Evolutionary conservation across 2,888 invertebrate genomes (phyloP), one percentile per base, ranked within the genome.

Genomic region (Habroteleia sp.): DNA sequence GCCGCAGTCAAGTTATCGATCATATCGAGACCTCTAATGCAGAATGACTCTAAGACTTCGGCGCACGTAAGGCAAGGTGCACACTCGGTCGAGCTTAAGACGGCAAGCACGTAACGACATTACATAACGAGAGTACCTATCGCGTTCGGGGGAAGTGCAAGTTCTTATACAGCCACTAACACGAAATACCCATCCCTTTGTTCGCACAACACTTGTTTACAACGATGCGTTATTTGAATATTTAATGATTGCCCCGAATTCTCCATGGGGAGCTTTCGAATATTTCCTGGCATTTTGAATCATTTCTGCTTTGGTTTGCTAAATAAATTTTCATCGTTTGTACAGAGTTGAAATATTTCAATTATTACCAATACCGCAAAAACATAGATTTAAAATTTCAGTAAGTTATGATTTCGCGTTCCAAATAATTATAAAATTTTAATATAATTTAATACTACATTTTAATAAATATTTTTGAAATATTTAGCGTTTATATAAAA

Each of bases 41-140:
- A 76, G 76, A 78, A 75, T 73, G 76, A 73, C 62, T 74, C 75
- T 77, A 78, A 77, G 75, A 73, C 77, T 78, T 78, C 44, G 52
- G 73, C 10, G 65, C 74, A 76, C 74, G 66, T 69, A 72, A 62
- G 44, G 66, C 46, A 56, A 56, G 44, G 58, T 73, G 65, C 72
- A 48, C 72, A 52, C 52, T 71, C 62, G 63, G 16, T 14, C 60
- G 50, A 60, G 66, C 75, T 69, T 69, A 73, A 73, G 65, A 73
- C 63, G 13, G 25, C 14, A 29, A 71, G 58, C 75, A 74, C 77
- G 78, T 76, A 69, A 77, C 71, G 50, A 68, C 58, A 58, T 77
- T 77, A 71, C 48, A 37, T 76, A 77, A 77, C 54, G 39, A 69
- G 54, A 50, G 46, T 56, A 14, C 72, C 29, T 42, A 48, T 54